These are phyloP conservation scores for Polydesmus complanatus DNA, from an alignment of 2,888 invertebrate genomes.

Conservation along the genomic window DNA sequence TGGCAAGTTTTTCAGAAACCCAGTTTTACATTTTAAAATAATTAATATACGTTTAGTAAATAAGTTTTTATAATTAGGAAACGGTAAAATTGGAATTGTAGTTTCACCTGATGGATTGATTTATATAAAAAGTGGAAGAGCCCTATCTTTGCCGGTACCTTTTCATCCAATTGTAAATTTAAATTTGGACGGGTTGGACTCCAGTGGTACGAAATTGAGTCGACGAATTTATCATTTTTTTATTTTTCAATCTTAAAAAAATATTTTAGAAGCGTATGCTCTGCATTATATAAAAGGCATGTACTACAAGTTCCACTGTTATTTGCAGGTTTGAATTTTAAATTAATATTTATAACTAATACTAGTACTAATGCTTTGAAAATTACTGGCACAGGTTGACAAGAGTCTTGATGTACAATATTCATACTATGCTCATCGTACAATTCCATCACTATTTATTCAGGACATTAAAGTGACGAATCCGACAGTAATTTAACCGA, in stretches of 20 bases:
- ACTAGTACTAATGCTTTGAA: too few species aligned
- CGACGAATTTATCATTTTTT: not conserved
- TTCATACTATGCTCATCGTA: conserved; percentile 64
- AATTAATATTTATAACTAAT: too few species aligned
- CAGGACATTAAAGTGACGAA: conserved; percentile 67
- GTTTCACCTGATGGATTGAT: conserved; percentile 48
- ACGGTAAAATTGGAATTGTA: conserved; percentile 54
- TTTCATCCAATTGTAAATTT: conserved; percentile 45
- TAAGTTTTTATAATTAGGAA: conserved; percentile 45
- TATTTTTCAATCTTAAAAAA: not conserved
- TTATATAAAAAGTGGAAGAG: conserved; percentile 37
- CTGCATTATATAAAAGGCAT: conserved; percentile 48
- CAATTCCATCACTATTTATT: conserved; percentile 59
- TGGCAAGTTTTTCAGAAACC: conserved; percentile 17
- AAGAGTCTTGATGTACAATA: conserved; percentile 21
- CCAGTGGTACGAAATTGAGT: conserved; percentile 41
- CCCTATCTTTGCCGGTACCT: conserved; percentile 22
- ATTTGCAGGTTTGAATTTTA: conserved; percentile 35
- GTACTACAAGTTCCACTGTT: conserved; percentile 55
- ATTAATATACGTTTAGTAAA: not conserved
- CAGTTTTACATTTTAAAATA: conserved; percentile 1
- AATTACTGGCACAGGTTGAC: not conserved
- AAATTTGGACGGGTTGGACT: conserved; percentile 24
- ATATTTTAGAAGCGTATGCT: conserved; percentile 40
- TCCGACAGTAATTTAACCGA: conserved; percentile 39